Base-by-base conservation (phyloP, 2,888 invertebrate species). In the Drosophila paucipuncta region DNA sequence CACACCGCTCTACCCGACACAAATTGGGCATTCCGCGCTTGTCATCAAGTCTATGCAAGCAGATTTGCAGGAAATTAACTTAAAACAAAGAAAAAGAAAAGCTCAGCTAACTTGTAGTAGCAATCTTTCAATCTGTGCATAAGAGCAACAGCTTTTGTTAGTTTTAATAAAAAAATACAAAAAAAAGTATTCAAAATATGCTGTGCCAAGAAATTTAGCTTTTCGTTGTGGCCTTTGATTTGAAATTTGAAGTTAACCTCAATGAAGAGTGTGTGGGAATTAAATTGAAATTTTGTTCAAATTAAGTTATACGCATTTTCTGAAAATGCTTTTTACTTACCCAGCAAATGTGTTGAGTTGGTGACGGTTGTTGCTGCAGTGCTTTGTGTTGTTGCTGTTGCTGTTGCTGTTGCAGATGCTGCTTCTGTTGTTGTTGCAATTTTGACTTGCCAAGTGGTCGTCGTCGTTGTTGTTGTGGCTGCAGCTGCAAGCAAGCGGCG, bases 401-500 rank as follows among this genome's bases (percentile, higher is more conserved):
- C 55, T 52, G 61, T 41, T 70, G 76, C 11, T 71, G 60, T 41
- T 70, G 76, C 16, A 50, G 49, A 35, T 59, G 57, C 52, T 71
- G 59, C 31, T 63, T 22, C 30, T 68, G 54, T 66, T 69, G 37
- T 37, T 37, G 69, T 68, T 76, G 76, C 61, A 64, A 30, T 41
- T 58, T 60, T 57, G 67, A 41, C 11, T 68, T 66, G 68, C 63
- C 63, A 35, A 72, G 57, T 69, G 67, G 55, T 81, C 70, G 84
- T 84, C 83, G 82, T 78, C 64, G 68, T 69, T 73, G 58, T 69
- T 55, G 68, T 58, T 59, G 50, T 64, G 54, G 61, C 64, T 81
- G 84, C 69, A 81, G 80, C 85, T 89, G 88, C 54, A 80, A 85
- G 68, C 78, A 78, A 78, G 73, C 78, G 80, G 73, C 76, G 60